These are phyloP conservation scores for Eupithecia tripunctaria DNA, from an alignment of 2,888 invertebrate genomes.

Conservation along the genomic window DNA sequence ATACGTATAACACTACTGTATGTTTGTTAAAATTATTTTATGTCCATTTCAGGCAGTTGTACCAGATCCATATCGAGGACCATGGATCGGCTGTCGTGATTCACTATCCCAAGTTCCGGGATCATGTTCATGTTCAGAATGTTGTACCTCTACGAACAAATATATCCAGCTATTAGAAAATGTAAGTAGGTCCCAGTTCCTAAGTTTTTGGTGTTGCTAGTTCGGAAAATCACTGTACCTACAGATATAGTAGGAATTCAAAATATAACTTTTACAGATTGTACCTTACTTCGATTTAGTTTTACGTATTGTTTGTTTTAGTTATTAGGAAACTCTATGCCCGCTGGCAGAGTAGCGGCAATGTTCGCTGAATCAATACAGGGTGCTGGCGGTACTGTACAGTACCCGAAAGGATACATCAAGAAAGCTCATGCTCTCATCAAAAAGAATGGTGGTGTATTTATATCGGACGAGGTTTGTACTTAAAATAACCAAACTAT, in stretches of 20 bases:
- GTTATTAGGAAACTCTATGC: conserved; percentile 90
- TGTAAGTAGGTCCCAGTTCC: conserved; percentile 51
- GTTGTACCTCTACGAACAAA: conserved; percentile 90
- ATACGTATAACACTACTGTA: no score
- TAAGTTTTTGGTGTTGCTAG: not conserved
- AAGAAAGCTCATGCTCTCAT: conserved; percentile 91
- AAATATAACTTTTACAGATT: not conserved
- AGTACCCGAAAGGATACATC: conserved; percentile 95
- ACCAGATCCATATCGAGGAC: conserved; percentile 95
- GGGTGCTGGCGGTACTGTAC: conserved; percentile 97
- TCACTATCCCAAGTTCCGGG: conserved; percentile 90
- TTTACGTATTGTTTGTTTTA: conserved; percentile 58
- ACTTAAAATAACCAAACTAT: not conserved
- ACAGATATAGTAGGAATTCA: not conserved
- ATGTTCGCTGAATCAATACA: conserved; percentile 98
- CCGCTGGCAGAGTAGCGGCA: conserved; percentile 92
- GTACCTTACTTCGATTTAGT: no score
- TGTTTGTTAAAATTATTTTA: not conserved
- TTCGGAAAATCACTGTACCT: not conserved
- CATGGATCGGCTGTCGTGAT: conserved; percentile 98
- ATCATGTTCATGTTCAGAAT: conserved; percentile 86
- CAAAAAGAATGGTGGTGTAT: conserved; percentile 92
- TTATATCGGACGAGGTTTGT: conserved; percentile 94
- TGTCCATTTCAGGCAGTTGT: conserved; percentile 88
- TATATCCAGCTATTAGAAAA: conserved; percentile 93